Percentiles rank a stretch among this genome's conserved stretches.
These are phyloP conservation scores for Seladonia tumulorum DNA, from an alignment of 2,888 invertebrate genomes.

Conservation along the genomic window DNA sequence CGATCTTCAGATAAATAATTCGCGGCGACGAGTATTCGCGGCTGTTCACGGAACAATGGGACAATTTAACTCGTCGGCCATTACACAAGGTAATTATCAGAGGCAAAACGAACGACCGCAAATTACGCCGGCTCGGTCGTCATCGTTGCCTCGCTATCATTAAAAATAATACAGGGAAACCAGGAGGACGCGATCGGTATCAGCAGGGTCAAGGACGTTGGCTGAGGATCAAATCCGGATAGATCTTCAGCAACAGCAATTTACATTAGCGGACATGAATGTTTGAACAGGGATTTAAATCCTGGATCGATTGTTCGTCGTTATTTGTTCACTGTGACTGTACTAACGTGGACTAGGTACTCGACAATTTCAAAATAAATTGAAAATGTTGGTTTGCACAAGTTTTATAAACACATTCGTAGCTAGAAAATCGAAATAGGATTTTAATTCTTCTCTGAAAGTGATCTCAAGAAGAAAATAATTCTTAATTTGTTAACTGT, in stretches of 20 bases:
- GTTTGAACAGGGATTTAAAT: no score
- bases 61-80: neutral
- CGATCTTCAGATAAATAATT: neutral
- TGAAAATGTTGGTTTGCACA: no score
- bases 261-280: neutral
- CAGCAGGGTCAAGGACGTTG: slow-evolving; percentile 13
- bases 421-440: no score
- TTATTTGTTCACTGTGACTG: no score
- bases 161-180: neutral
- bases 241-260: neutral
- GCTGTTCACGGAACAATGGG: neutral
- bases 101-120: neutral
- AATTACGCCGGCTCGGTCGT: neutral
- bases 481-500: no score
- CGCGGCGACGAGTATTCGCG: neutral
- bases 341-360: no score
- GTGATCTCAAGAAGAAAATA: no score
- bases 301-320: no score
- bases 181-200: neutral
- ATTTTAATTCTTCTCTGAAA: no score
- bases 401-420: no score
- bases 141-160: neutral
- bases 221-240: neutral
- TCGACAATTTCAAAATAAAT: no score
- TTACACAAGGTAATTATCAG: slow-evolving; percentile 12